Conservation (phyloP, 2,113 vertebrate genomes). For the Lagopus leucura region DNA sequence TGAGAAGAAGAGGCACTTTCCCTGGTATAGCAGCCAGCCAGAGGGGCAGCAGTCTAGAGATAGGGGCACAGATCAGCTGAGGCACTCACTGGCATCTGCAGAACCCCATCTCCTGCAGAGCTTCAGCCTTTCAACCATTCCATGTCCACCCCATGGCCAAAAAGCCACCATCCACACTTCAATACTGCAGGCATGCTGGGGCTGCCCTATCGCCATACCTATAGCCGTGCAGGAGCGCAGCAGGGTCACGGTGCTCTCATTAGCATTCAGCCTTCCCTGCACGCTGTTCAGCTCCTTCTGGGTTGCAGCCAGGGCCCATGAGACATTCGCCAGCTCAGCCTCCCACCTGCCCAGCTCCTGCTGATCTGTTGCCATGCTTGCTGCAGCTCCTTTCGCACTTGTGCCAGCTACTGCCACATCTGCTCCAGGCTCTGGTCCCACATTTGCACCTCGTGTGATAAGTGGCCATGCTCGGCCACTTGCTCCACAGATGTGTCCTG, state of each 20-base stretch:
- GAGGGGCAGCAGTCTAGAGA: slow-evolving; percentile 55
- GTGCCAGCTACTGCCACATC: neutral
- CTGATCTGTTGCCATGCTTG: neutral
- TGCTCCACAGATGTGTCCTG: neutral
- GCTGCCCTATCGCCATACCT: neutral
- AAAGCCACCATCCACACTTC: neutral
- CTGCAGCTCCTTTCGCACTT: neutral
- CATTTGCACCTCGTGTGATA: neutral
- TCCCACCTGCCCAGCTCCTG: neutral
- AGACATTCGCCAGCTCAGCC: accelerated
- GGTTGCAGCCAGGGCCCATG: neutral
- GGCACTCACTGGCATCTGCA: neutral
- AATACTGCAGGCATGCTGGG: neutral
- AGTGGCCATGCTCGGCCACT: neutral
- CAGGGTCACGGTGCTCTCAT: neutral
- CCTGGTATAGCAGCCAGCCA: slow-evolving; percentile 50
- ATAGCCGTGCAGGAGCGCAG: slow-evolving; percentile 52
- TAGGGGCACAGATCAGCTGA: neutral
- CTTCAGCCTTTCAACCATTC: neutral
- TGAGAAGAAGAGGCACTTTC: slow-evolving; percentile 55
- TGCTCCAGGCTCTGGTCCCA: slow-evolving; percentile 21
- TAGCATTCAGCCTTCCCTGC: slow-evolving; percentile 23
- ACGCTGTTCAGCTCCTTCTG: slow-evolving; percentile 19
- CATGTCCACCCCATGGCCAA: neutral
- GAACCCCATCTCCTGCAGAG: neutral